Base-by-base conservation (phyloP, 37 sponge, comb jelly and placozoan species). In the Aplysina aerophoba region DNA sequence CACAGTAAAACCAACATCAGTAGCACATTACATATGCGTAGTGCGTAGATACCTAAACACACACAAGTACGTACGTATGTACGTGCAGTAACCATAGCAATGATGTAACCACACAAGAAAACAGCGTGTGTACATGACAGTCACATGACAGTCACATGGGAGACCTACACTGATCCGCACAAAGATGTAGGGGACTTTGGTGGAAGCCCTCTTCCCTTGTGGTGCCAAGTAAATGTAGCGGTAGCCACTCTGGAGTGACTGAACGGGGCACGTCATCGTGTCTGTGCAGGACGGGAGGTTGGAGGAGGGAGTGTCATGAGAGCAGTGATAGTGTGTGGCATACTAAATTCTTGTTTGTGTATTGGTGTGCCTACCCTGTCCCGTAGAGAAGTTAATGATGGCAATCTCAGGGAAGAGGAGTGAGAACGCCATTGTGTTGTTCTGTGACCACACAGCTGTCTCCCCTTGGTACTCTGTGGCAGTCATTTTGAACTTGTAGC, bases 401-500 rank as follows among this genome's bases (percentile, higher is more conserved):
- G 82, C 58, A 15, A 89, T 17, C 15, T 66, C 57, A 39, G 80
- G 78, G 37, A 75, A 75, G 37, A 14, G 24, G 41, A 75, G 53
- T 31, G 78, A 40, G 25, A 75, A 30, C 21, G 21, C 54, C n/a
- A 75, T 36, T 20, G 73, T 62, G 85, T 78, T 60, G 36, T 69
- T 64, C 41, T 57, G 80, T 5, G 37, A 40, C 87, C 83, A 87
- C 55, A 90, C 25, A 21, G 69, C 80, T 69, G 63, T 65, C 58
- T 17, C n/a, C 22, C 91, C 87, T 36, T 57, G 24, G 11, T 53
- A 17, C n/a, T n/a, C 12, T 19, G 24, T 87, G 31, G 84, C 84
- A 5, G 73, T 74, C 33, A 53, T 55, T 25, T 71, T 81, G 68
- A 80, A 56, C 73, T 86, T 86, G 20, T 13, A 36, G 55, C 84